Percentiles rank a stretch among this genome's conserved stretches.
These are phyloP conservation scores for Hippolais icterina DNA, from an alignment of 2,113 vertebrate species.

Conservation along the genomic window DNA sequence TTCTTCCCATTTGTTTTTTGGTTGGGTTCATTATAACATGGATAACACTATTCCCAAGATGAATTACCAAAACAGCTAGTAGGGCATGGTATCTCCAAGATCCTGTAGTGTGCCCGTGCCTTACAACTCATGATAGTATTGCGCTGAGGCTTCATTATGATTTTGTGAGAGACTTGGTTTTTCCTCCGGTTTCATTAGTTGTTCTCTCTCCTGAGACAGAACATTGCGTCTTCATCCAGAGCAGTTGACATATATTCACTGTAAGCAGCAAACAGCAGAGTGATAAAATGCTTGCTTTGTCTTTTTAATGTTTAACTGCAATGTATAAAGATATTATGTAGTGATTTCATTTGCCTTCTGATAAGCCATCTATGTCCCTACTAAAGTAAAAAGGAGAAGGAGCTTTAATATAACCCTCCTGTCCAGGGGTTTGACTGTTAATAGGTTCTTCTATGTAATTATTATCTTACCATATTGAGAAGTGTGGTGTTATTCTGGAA, in stretches of 20 bases:
- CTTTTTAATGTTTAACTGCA: not conserved
- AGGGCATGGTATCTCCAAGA: rapidly evolving
- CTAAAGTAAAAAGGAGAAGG: not conserved
- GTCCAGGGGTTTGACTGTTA: not conserved
- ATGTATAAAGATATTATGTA: not conserved
- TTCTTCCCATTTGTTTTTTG: not conserved
- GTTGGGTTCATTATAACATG: not conserved
- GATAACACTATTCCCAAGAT: not conserved
- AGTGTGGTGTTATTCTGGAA: not conserved
- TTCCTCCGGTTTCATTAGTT: not conserved
- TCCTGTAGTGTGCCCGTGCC: not conserved
- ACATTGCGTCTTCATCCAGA: not conserved
- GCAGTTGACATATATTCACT: not conserved
- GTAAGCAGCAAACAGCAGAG: not conserved
- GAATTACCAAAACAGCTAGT: not conserved
- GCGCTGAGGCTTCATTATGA: not conserved
- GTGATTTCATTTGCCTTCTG: not conserved
- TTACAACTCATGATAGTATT: not conserved
- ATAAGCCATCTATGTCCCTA: not conserved
- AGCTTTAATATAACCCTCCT: not conserved
- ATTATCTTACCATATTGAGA: not conserved
- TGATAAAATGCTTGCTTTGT: not conserved
- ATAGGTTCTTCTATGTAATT: not conserved
- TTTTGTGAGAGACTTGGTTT: not conserved
- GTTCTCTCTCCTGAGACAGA: not conserved